Evolutionary conservation across 1,140 invertebrate genomes (phyloP).

Genomic region (Nymphalis io): DNA sequence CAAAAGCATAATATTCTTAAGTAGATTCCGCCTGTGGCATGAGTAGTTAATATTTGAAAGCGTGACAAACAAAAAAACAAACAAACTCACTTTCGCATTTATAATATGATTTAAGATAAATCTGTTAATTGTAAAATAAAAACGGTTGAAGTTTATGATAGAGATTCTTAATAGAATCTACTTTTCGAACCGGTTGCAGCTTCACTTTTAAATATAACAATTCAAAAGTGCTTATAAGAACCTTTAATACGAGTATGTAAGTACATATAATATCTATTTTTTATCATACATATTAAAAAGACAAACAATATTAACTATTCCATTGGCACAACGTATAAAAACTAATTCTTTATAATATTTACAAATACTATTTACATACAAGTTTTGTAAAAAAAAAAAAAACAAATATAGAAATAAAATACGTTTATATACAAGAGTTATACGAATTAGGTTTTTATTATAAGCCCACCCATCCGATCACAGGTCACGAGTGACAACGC

Average conservation of each 20-base stretch:
- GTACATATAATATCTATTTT: slow-evolving; percentile 3
- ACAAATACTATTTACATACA: slow-evolving; percentile 1
- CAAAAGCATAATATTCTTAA: too few relatives aligned
- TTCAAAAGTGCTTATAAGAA: not conserved
- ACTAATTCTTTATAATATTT: not conserved
- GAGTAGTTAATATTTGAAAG: not conserved
- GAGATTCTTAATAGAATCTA: too few relatives aligned
- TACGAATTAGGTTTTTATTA: not conserved
- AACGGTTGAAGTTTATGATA: too few relatives aligned
- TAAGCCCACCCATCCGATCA: slow-evolving; percentile 4
- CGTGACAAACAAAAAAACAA: not conserved
- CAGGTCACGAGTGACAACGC: not conserved
- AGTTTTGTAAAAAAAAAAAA: slow-evolving; percentile 2
- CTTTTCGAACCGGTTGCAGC: too few relatives aligned
- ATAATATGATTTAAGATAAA: not conserved
- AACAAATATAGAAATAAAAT: not conserved
- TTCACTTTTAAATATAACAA: too few relatives aligned
- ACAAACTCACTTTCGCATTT: not conserved
- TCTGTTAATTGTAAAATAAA: too few relatives aligned
- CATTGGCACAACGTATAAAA: slow-evolving; percentile 17
- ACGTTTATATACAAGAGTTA: not conserved
- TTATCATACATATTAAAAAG: slow-evolving; percentile 1
- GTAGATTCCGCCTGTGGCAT: too few relatives aligned
- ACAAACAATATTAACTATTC: not conserved
- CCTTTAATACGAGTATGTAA: not conserved